phyloP scores from a whole-genome alignment of 2,797 vertebrate species.

The Pangasius larnaudii region DNA sequence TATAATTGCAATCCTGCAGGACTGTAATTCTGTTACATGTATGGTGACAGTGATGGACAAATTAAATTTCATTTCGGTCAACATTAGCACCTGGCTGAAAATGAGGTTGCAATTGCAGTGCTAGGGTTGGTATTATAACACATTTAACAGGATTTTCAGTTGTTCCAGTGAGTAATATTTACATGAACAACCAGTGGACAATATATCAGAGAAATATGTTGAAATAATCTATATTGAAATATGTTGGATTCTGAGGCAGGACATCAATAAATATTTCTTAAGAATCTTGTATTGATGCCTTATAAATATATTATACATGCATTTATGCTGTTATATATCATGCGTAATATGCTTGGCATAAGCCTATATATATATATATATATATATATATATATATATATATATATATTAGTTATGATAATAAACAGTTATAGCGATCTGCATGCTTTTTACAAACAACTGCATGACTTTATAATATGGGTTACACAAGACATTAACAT shows the following conservation, averaged over 20 bases:
- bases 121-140: background rate
- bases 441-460: background rate
- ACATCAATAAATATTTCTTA: background rate
- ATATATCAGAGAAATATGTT: background rate
- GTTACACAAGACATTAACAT: background rate
- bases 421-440: background rate
- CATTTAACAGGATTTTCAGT: background rate
- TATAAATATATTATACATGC: background rate
- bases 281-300: background rate
- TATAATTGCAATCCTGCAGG: constrained; percentile 15
- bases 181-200: background rate
- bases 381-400: too few species aligned
- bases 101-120: background rate
- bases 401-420: background rate
- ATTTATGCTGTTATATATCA: background rate
- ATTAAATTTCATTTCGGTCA: constrained; percentile 14
- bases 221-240: background rate
- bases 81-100: background rate
- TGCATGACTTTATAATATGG: background rate
- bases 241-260: background rate
- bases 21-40: background rate
- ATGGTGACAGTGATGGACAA: constrained; percentile 29
- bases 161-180: background rate
- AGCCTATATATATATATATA: background rate
- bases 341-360: background rate